Evolutionary conservation across 2,888 invertebrate genomes (phyloP).

Genomic region (Drosophila mimetica): DNA sequence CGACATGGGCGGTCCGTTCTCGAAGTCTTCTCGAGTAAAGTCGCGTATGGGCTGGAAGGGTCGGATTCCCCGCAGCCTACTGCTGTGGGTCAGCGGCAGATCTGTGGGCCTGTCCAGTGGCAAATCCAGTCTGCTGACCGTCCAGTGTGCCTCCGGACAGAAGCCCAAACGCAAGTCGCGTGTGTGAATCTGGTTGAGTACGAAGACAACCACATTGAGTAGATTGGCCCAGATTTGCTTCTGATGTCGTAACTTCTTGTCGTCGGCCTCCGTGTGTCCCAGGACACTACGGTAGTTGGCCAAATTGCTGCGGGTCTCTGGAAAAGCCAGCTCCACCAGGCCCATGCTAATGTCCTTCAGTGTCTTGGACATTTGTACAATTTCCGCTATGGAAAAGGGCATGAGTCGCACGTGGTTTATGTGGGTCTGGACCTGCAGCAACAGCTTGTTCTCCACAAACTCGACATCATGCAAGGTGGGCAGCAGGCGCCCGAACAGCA

Average conservation of each 20-base stretch:
- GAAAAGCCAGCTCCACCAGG: conserved; percentile 93
- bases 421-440: conserved; percentile 53
- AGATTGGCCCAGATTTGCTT: conserved; percentile 91
- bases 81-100: conserved; percentile 85
- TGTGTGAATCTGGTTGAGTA: conserved; percentile 92
- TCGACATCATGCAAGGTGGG: conserved; percentile 94
- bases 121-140: conserved; percentile 85
- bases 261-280: conserved; percentile 82
- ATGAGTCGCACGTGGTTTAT: conserved; percentile 78
- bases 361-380: conserved; percentile 89
- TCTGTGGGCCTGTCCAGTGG: conserved; percentile 86
- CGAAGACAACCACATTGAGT: conserved; percentile 89
- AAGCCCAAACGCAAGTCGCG: conserved; percentile 93
- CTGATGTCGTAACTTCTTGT: conserved; percentile 81
- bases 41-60: conserved; percentile 86
- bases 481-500: conserved; percentile 91
- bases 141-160: conserved; percentile 90
- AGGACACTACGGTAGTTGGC: conserved; percentile 87
- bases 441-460: conserved; percentile 87
- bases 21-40: conserved; percentile 87
- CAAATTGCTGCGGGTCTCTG: conserved; percentile 89
- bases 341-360: conserved; percentile 93
- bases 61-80: conserved; percentile 84
- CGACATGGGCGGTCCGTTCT: conserved; percentile 93
- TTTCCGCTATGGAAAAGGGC: conserved; percentile 90